Evolutionary conservation across 2,888 invertebrate species (phyloP).

Genomic region (Zootermopsis nevadensis): DNA sequence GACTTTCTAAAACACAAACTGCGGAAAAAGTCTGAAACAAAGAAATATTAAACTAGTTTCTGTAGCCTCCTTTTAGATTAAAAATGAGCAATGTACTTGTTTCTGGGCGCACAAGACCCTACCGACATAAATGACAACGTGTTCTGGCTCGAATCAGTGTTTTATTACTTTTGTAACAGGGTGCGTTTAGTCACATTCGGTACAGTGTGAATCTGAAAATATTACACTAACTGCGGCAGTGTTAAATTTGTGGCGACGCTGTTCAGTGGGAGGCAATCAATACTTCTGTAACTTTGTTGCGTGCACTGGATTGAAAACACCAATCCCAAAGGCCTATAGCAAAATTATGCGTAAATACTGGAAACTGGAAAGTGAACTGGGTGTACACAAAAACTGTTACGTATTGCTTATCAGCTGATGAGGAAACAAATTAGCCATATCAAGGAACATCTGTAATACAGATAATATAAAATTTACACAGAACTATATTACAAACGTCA

Average conservation of each 20-base stretch:
- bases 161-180: background rate
- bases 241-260: slow-evolving; percentile 1
- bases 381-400: background rate
- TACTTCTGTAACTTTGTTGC: slow-evolving; percentile 9
- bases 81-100: too few species aligned
- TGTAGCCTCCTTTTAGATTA: too few species aligned
- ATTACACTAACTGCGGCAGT: background rate
- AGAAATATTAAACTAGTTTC: too few species aligned
- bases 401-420: background rate
- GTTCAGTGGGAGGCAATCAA: slow-evolving; percentile 6
- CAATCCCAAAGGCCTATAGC: background rate
- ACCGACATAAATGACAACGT: too few species aligned
- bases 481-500: background rate
- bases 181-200: slow-evolving; percentile 1
- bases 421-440: background rate
- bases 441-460: too few species aligned
- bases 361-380: background rate
- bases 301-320: background rate
- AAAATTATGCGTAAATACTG: slow-evolving; percentile 21
- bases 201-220: background rate
- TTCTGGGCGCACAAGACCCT: too few species aligned
- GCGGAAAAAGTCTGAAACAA: too few species aligned
- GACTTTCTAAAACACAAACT: too few species aligned
- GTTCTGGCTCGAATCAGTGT: background rate
- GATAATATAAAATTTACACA: too few species aligned